phyloP scores from a whole-genome alignment of 2,113 vertebrate genomes.

The Cottus gobio region DNA sequence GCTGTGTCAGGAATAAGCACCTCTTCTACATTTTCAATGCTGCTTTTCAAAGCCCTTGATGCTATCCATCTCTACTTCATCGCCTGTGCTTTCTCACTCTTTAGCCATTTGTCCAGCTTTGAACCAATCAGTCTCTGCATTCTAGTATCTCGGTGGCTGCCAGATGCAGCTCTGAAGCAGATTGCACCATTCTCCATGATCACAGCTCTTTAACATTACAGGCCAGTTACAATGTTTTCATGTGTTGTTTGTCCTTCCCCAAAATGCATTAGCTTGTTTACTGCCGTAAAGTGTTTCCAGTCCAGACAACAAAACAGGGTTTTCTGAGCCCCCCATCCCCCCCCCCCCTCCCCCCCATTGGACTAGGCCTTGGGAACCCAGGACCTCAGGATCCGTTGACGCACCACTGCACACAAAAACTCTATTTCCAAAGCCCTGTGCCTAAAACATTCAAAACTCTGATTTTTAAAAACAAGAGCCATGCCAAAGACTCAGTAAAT shows the following conservation, averaged over 20 bases:
- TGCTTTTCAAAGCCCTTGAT: constrained; percentile 52
- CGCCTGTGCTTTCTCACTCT: neutral
- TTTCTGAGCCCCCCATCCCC: constrained; percentile 15
- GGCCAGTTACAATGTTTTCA: constrained; percentile 50
- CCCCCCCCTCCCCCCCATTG: neutral
- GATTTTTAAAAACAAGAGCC: constrained; percentile 79
- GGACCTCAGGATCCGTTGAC: constrained; percentile 61
- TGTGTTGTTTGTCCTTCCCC: constrained; percentile 45
- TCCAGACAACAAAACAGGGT: too few species aligned
- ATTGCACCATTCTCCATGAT: constrained; percentile 44
- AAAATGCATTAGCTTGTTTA: constrained; percentile 60
- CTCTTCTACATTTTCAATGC: constrained; percentile 44
- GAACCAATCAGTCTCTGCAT: constrained; percentile 11
- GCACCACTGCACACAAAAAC: constrained; percentile 60
- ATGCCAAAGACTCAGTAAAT: constrained; percentile 81
- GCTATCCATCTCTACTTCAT: constrained; percentile 13
- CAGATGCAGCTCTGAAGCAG: constrained; percentile 30
- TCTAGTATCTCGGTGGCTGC: constrained; percentile 32
- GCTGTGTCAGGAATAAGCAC: constrained; percentile 39
- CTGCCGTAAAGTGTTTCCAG: constrained; percentile 61
- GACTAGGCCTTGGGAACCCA: constrained; percentile 20
- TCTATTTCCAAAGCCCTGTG: constrained; percentile 78
- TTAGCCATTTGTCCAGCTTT: neutral
- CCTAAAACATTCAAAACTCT: constrained; percentile 83
- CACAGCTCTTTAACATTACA: constrained; percentile 49